Conservation (phyloP, 2,113 vertebrate genomes). For the Eudyptes chrysolophus region DNA sequence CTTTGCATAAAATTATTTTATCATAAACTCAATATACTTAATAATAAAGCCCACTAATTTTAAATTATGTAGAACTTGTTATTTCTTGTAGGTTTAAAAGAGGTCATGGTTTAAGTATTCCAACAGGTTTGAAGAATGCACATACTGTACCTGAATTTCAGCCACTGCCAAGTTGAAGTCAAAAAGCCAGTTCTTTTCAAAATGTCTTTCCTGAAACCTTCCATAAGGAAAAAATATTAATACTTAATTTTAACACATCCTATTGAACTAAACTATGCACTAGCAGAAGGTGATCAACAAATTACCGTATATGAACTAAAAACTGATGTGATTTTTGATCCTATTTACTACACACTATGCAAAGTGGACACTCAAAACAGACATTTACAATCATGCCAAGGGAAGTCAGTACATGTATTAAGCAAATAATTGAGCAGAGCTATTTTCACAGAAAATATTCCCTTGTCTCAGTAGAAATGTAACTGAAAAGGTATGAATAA, state of each 20-base stretch:
- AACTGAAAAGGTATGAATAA: neutral
- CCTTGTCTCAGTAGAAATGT: neutral
- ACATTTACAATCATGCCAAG: neutral
- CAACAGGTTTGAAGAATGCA: neutral
- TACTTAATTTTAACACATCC: neutral
- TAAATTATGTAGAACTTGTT: neutral
- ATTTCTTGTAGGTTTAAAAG: neutral
- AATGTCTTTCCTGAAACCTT: slow-evolving; percentile 65
- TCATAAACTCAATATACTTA: neutral
- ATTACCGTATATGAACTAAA: neutral
- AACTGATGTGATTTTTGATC: neutral
- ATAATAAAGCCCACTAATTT: neutral
- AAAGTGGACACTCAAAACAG: neutral
- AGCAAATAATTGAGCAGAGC: neutral
- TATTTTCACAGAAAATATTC: neutral
- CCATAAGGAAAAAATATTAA: slow-evolving; percentile 1
- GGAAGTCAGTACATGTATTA: neutral
- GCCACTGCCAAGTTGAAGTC: slow-evolving; percentile 68
- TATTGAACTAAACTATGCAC: neutral
- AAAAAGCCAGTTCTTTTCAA: slow-evolving; percentile 60
- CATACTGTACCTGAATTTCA: slow-evolving; percentile 77
- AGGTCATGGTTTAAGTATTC: neutral
- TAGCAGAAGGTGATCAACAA: neutral
- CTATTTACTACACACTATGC: neutral
- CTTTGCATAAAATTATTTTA: neutral